phyloP scores from a whole-genome alignment of 2,797 vertebrate species.

The Australoheros facetus region DNA sequence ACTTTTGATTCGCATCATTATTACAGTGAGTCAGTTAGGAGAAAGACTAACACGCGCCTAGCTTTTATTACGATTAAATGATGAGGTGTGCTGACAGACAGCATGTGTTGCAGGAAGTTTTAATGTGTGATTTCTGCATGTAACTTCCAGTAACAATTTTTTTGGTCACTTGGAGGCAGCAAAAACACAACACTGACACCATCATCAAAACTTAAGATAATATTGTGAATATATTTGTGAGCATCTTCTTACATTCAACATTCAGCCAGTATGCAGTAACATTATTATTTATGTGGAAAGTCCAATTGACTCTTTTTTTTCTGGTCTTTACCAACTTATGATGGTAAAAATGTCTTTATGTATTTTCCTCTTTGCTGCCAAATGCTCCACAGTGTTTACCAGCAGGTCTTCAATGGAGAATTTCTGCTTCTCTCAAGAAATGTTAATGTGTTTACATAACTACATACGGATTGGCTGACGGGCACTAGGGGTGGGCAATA shows the following conservation, averaged over 20 bases:
- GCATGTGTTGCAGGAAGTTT: neutral
- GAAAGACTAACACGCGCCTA: neutral
- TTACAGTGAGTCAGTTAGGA: neutral
- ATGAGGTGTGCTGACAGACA: neutral
- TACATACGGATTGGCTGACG: fast-evolving
- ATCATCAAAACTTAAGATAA: neutral
- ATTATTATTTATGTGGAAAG: neutral
- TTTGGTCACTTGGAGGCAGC: neutral
- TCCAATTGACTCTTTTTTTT: neutral
- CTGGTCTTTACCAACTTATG: neutral
- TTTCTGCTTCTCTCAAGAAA: no score
- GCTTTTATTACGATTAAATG: neutral
- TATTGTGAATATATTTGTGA: neutral
- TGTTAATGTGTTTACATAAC: neutral
- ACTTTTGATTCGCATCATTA: neutral
- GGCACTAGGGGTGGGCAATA: neutral
- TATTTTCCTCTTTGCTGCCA: neutral
- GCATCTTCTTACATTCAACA: neutral
- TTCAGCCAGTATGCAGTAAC: neutral
- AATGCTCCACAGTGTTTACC: neutral
- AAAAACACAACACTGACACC: neutral
- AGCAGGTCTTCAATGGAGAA: no score
- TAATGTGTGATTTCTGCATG: no score
- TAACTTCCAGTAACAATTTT: neutral
- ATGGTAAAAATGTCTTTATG: neutral